A percentile compares a stretch with the other conserved stretches of the same genome.
Conservation (phyloP, 1,140 invertebrate genomes). For the Listronotus oregonensis region DNA sequence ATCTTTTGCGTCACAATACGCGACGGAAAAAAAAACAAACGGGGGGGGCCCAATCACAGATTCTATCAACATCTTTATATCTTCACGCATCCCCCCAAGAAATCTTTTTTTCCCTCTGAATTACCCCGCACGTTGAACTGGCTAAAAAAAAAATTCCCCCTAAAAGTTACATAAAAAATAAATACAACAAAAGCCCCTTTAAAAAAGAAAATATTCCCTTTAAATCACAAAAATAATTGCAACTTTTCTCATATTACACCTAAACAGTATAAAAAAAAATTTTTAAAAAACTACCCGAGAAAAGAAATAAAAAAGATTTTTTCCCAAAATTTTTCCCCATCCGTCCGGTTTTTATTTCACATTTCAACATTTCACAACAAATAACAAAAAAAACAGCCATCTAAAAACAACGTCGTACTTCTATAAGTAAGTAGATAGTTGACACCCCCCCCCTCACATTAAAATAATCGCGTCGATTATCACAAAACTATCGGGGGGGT, state of each 20-base stretch:
- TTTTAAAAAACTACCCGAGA: too few relatives aligned
- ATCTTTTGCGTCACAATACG: too few relatives aligned
- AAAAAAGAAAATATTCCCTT: conserved; percentile 10
- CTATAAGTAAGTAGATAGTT: too few relatives aligned
- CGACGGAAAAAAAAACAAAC: too few relatives aligned
- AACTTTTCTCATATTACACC: too few relatives aligned
- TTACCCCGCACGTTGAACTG: not conserved
- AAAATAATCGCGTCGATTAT: too few relatives aligned
- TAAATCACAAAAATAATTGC: too few relatives aligned
- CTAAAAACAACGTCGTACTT: too few relatives aligned
- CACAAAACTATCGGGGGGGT: too few relatives aligned
- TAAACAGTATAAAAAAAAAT: too few relatives aligned
- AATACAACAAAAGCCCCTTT: conserved; percentile 22
- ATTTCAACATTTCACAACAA: conserved; percentile 7
- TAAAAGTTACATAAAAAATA: conserved; percentile 20
- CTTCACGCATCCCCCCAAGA: not conserved
- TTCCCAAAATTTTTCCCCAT: not conserved
- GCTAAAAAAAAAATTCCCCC: not conserved
- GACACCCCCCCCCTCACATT: too few relatives aligned
- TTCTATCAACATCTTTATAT: conserved; percentile 17
- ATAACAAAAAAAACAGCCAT: conserved; percentile 12
- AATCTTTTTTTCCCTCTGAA: conserved; percentile 13
- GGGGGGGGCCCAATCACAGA: conserved; percentile 14
- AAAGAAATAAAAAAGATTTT: too few relatives aligned
- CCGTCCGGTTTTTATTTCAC: not conserved